These are phyloP conservation scores for Neotoxoptera formosana DNA, from an alignment of 1,140 invertebrate genomes.

Conservation along the genomic window DNA sequence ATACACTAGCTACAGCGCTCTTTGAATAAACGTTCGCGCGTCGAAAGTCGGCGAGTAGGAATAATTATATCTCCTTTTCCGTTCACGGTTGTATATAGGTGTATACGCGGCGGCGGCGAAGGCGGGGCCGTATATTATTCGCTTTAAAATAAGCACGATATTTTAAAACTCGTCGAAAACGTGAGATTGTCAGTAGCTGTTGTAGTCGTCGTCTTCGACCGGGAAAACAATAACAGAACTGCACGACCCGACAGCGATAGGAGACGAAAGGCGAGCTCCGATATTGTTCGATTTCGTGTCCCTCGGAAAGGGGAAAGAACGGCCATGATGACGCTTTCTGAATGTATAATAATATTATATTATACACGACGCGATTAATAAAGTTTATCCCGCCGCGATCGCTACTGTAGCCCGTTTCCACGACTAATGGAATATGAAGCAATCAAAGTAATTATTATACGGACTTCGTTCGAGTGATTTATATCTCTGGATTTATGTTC, in stretches of 20 bases:
- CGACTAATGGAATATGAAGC: neutral
- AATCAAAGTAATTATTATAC: neutral
- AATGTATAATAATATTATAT: constrained; percentile 9
- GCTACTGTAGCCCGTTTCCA: neutral
- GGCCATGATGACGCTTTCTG: neutral
- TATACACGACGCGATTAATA: neutral
- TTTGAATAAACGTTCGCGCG: neutral
- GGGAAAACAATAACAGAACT: neutral
- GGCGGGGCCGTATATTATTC: neutral
- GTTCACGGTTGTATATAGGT: neutral
- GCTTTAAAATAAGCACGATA: neutral
- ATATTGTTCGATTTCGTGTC: neutral
- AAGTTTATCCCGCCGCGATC: neutral
- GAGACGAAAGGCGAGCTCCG: neutral
- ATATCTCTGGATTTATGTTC: neutral
- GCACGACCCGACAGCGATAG: neutral
- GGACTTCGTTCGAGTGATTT: neutral
- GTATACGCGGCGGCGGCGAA: too few species aligned
- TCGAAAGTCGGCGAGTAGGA: neutral
- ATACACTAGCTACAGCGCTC: neutral
- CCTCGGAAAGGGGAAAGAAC: neutral
- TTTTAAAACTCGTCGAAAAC: neutral
- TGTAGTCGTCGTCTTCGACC: neutral
- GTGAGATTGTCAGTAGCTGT: neutral
- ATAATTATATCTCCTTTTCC: neutral